These are phyloP conservation scores for Leucoma salicis DNA, from an alignment of 2,888 invertebrate species.

Conservation along the genomic window DNA sequence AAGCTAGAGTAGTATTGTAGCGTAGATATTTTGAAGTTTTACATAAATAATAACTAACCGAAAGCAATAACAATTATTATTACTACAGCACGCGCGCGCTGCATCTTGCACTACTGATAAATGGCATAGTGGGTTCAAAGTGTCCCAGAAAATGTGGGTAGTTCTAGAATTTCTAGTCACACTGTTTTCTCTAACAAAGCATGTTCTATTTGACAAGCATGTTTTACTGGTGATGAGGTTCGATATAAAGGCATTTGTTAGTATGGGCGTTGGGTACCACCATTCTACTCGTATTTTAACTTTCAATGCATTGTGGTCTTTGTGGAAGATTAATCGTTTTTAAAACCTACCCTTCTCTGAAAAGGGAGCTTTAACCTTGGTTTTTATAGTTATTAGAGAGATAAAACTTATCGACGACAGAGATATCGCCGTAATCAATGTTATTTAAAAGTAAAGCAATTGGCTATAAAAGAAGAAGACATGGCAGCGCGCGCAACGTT, in stretches of 20 bases:
- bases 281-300: too few species aligned
- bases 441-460: slow-evolving; percentile 23
- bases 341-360: background rate
- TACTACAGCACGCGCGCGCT: slow-evolving; percentile 69
- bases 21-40: slow-evolving; percentile 80
- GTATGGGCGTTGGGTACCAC: too few species aligned
- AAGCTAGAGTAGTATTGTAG: slow-evolving; percentile 78
- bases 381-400: too few species aligned
- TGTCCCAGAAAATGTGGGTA: slow-evolving; percentile 7
- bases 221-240: background rate
- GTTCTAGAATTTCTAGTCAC: slow-evolving; percentile 5
- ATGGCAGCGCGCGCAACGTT: slow-evolving; percentile 70
- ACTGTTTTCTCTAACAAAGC: background rate
- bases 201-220: background rate
- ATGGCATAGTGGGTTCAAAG: slow-evolving; percentile 7
- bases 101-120: slow-evolving; percentile 41
- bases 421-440: too few species aligned
- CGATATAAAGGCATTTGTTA: too few species aligned
- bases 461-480: slow-evolving; percentile 33
- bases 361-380: too few species aligned
- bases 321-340: too few species aligned
- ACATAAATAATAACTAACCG: slow-evolving; percentile 72
- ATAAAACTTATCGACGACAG: too few species aligned
- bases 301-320: too few species aligned
- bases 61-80: slow-evolving; percentile 75